Conservation (phyloP, 2,797 vertebrate species). For the Myotis pilosus region DNA sequence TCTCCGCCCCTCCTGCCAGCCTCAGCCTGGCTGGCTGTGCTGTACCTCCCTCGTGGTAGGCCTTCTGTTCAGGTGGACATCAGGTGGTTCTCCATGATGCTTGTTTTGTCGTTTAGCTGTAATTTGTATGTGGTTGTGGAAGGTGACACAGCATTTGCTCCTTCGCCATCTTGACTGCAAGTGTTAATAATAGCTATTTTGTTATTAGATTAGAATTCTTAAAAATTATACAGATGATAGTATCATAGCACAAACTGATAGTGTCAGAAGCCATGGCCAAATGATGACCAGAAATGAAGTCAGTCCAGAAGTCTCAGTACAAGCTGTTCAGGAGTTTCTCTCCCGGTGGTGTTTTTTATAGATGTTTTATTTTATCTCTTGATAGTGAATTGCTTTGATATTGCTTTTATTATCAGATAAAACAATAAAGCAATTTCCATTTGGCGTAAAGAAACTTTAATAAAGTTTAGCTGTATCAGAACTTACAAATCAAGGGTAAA, state of each 20-base stretch:
- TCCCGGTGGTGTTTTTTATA: background rate
- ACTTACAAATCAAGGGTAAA: background rate
- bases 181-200: background rate
- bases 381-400: background rate
- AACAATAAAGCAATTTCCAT: background rate
- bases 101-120: background rate
- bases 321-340: background rate
- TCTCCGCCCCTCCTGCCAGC: background rate
- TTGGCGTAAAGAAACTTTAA: background rate
- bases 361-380: background rate
- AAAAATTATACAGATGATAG: background rate
- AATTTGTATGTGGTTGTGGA: background rate
- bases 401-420: slow-evolving; percentile 1
- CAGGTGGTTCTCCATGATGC: background rate
- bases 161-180: background rate
- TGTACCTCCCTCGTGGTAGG: background rate
- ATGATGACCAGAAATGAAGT: background rate
- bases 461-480: background rate
- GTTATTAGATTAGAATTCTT: slow-evolving; percentile 17
- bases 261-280: background rate
- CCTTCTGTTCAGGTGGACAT: background rate
- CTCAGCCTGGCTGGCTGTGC: background rate
- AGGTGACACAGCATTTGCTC: background rate
- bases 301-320: background rate
- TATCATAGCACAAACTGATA: background rate